phyloP scores from a whole-genome alignment of 2,797 vertebrate species.

The Champsocephalus gunnari region DNA sequence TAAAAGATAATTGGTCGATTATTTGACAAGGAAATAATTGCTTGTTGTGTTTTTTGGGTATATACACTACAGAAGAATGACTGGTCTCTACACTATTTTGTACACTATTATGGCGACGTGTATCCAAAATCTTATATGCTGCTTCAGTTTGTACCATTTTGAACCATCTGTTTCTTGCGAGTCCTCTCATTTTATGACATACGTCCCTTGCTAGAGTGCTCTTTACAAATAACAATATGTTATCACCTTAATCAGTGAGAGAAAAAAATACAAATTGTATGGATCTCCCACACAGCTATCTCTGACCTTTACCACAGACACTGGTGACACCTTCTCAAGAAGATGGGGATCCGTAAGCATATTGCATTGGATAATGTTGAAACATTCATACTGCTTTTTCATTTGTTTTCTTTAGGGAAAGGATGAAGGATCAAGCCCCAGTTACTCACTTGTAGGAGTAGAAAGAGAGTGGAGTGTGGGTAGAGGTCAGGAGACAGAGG shows the following conservation, averaged over 20 bases:
- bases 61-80: no score
- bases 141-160: not conserved
- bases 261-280: not conserved
- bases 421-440: not conserved
- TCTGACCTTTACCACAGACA: constrained; percentile 1
- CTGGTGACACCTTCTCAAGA: not conserved
- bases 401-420: not conserved
- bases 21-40: no score
- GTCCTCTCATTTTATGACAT: not conserved
- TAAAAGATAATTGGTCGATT: no score
- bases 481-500: not conserved
- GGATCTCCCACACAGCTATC: not conserved
- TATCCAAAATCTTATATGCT: not conserved
- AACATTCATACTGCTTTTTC: not conserved
- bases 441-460: not conserved
- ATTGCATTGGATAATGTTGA: not conserved
- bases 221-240: not conserved
- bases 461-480: constrained; percentile 10
- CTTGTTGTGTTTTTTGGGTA: no score
- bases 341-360: not conserved
- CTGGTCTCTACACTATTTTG: no score
- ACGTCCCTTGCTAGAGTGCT: not conserved
- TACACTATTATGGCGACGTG: no score
- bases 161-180: not conserved
- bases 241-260: not conserved